Evolutionary conservation across 2,888 invertebrate species (phyloP).

Genomic region (Xanthia icteritia): DNA sequence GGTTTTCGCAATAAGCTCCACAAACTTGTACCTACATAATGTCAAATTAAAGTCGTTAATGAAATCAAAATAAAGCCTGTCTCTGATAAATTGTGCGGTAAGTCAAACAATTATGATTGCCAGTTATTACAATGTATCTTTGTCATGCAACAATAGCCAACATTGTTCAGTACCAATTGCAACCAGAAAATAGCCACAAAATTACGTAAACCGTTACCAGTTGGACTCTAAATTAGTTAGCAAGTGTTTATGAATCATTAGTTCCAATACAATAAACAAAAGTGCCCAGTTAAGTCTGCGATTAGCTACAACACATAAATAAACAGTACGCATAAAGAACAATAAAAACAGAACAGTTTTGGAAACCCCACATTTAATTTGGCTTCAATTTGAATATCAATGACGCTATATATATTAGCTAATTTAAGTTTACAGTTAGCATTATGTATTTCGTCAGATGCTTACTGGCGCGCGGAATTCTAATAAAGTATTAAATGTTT

Average conservation of each 20-base stretch:
- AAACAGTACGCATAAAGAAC: constrained; percentile 48
- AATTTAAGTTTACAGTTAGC: constrained; percentile 80
- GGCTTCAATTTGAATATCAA: constrained; percentile 67
- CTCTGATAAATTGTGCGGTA: constrained; percentile 82
- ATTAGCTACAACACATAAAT: constrained; percentile 55
- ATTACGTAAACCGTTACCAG: constrained; percentile 86
- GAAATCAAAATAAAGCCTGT: constrained; percentile 80
- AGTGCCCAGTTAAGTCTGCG: constrained; percentile 63
- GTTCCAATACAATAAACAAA: constrained; percentile 75
- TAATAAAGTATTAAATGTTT: constrained; percentile 86
- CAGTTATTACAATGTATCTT: constrained; percentile 85
- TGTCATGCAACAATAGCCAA: constrained; percentile 87
- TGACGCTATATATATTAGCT: constrained; percentile 69
- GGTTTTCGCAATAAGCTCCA: constrained; percentile 58
- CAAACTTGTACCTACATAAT: constrained; percentile 59
- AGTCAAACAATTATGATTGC: constrained; percentile 85
- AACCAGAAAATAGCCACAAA: constrained; percentile 85
- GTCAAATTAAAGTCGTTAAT: constrained; percentile 73
- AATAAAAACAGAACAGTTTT: constrained; percentile 68
- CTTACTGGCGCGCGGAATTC: constrained; percentile 78
- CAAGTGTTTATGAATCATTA: constrained; percentile 87
- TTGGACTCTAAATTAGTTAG: constrained; percentile 83
- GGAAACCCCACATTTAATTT: constrained; percentile 72
- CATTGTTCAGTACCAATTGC: constrained; percentile 86
- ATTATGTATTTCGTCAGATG: constrained; percentile 83